These are phyloP conservation scores for Globodera ellingtonae DNA, from an alignment of 1,140 invertebrate genomes.

Conservation along the genomic window DNA sequence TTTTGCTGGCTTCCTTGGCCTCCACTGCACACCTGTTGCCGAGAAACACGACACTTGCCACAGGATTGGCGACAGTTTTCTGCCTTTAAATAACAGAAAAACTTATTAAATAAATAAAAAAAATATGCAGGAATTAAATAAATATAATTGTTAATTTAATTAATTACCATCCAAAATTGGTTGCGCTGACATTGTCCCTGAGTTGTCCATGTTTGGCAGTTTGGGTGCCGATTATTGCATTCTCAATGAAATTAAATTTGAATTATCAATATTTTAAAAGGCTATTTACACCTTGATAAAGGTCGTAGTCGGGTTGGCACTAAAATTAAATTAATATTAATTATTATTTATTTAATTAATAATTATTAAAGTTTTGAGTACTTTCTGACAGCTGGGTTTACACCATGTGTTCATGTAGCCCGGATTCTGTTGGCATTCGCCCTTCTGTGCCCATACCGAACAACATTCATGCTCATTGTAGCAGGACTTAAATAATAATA, in stretches of 20 bases:
- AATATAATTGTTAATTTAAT: too few relatives aligned
- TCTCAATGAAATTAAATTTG: slow-evolving; percentile 6
- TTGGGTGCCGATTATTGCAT: slow-evolving; percentile 33
- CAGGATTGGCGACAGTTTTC: slow-evolving; percentile 48
- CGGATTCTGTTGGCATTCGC: slow-evolving; percentile 37
- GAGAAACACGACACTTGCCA: slow-evolving; percentile 30
- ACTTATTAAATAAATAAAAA: too few relatives aligned
- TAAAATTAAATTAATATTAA: background rate
- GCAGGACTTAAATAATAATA: slow-evolving; percentile 19
- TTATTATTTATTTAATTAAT: too few relatives aligned
- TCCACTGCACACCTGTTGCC: slow-evolving; percentile 39
- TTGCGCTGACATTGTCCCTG: slow-evolving; percentile 33
- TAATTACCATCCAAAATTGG: slow-evolving; percentile 30
- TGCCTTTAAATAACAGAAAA: slow-evolving; percentile 1
- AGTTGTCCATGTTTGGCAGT: slow-evolving; percentile 28
- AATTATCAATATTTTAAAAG: too few relatives aligned
- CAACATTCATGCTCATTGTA: slow-evolving; percentile 57
- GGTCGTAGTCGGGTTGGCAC: slow-evolving; percentile 28
- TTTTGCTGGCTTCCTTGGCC: slow-evolving; percentile 18
- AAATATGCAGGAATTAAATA: too few relatives aligned
- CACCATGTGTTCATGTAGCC: slow-evolving; percentile 48
- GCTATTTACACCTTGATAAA: background rate
- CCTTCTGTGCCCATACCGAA: slow-evolving; percentile 26
- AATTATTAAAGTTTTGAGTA: background rate
- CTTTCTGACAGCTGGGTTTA: slow-evolving; percentile 44